A percentile compares a stretch with the other conserved stretches of the same genome.
phyloP scores from a whole-genome alignment of 2,113 vertebrate genomes.

The Tragelaphus strepsiceros region DNA sequence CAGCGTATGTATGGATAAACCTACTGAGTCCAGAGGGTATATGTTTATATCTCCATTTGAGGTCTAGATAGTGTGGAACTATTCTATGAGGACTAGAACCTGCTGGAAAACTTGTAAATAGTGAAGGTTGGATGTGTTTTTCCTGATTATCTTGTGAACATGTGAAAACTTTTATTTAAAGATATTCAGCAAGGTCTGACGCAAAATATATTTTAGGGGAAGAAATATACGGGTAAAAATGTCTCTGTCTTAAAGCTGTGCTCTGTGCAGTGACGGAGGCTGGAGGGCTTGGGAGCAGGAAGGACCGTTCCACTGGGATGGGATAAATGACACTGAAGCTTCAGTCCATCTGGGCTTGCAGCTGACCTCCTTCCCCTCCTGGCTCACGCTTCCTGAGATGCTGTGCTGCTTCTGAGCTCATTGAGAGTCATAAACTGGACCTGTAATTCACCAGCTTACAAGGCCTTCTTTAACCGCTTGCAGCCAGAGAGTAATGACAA shows the following conservation, averaged over 20 bases:
- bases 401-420: not conserved
- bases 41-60: not conserved
- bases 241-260: not conserved
- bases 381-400: not conserved
- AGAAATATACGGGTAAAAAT: not conserved
- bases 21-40: not conserved
- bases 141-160: not conserved
- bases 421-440: constrained; percentile 20
- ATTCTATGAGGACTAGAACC: not conserved
- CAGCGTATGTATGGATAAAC: not conserved
- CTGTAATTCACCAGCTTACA: not conserved
- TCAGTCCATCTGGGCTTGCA: not conserved
- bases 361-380: not conserved
- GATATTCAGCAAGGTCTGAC: not conserved
- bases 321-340: not conserved
- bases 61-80: not conserved
- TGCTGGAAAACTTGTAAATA: not conserved
- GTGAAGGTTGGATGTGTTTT: not conserved
- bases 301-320: not conserved
- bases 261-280: not conserved
- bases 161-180: not conserved
- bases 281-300: not conserved
- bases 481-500: constrained; percentile 48
- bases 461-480: not conserved
- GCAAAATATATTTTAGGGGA: not conserved